Base-by-base conservation (phyloP, 2,888 invertebrate species). In the Sisyra terminalis region DNA sequence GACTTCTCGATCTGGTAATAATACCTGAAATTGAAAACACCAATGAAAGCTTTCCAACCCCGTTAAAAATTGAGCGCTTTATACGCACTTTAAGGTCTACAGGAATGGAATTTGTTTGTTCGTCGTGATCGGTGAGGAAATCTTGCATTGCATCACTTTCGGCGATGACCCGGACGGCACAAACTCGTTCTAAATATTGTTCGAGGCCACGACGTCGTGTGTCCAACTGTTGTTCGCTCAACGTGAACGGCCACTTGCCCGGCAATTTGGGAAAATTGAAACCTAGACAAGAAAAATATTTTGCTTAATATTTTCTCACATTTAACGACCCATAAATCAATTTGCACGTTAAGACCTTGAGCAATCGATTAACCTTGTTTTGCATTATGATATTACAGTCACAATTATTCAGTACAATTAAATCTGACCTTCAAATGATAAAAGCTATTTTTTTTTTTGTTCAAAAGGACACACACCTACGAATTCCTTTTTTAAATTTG, bases 61-160 rank as follows among this genome's bases (percentile, higher is more conserved):
- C n/a, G n/a, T n/a, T n/a, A n/a, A n/a, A n/a, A n/a, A n/a, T n/a
- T n/a, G n/a, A n/a, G 29, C 29, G 29, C 7, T 8, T 29, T 7
- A 17, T 40, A 48, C 49, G 46, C 53, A 71, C 69, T 61, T 85
- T 85, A 46, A 85, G 70, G 55, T 85, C 84, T 10, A 84, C 63
- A 42, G 64, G 62, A 52, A 80, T 40, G 59, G 62, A 24, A 52
- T 76, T 78, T 14, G 76, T 73, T 46, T 85, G 84, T 56, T 88
- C 88, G 50, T 92, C 90, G 2, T 83, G 75, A 55, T 93, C 90
- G 4, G 93, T 92, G 11, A 97, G 75, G 66, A 97, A 97, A 61
- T 96, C 94, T 64, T 97, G 97, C 63, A 98, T 89, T 2, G 89
- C 78, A 57, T 96, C 96, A 53, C 88, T 86, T 59, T 98, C 98